Evolutionary conservation across 2,888 invertebrate genomes (phyloP).

Genomic region (Aquatica leii): DNA sequence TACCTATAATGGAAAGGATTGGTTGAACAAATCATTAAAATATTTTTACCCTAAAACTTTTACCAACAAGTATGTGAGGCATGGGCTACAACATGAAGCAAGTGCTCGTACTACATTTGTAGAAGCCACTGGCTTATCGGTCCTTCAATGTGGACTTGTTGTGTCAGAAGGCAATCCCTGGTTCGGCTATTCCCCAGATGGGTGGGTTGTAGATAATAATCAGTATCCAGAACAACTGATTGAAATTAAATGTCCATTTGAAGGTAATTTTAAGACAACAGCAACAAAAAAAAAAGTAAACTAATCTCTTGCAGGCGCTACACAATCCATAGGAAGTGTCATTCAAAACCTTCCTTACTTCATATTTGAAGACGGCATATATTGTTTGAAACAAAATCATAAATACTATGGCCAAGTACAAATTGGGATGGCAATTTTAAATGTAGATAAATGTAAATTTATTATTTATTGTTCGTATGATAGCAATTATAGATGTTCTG

Average conservation of each 20-base stretch:
- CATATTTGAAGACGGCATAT: too few species aligned
- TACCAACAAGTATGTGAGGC: not conserved
- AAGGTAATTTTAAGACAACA: not conserved
- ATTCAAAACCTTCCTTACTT: too few species aligned
- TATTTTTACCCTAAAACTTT: not conserved
- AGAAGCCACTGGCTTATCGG: not conserved
- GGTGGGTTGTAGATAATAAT: not conserved
- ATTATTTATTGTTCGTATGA: not conserved
- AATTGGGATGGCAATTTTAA: not conserved
- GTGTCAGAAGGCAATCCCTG: not conserved
- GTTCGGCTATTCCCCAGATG: not conserved
- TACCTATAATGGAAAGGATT: not conserved
- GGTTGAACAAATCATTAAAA: not conserved
- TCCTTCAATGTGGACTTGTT: not conserved
- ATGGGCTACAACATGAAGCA: not conserved
- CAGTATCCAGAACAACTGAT: not conserved
- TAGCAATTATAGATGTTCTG: not conserved
- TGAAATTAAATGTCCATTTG: conserved; percentile 1
- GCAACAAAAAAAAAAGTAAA: too few species aligned
- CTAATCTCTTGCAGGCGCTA: too few species aligned
- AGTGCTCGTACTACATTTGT: not conserved
- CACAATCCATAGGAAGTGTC: too few species aligned
- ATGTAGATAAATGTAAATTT: not conserved
- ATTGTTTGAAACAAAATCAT: too few species aligned
- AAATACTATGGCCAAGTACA: too few species aligned